A percentile compares a stretch with the other conserved stretches of the same genome.
Evolutionary conservation across 2,888 invertebrate genomes (phyloP).

Genomic region (Crematogaster levior): DNA sequence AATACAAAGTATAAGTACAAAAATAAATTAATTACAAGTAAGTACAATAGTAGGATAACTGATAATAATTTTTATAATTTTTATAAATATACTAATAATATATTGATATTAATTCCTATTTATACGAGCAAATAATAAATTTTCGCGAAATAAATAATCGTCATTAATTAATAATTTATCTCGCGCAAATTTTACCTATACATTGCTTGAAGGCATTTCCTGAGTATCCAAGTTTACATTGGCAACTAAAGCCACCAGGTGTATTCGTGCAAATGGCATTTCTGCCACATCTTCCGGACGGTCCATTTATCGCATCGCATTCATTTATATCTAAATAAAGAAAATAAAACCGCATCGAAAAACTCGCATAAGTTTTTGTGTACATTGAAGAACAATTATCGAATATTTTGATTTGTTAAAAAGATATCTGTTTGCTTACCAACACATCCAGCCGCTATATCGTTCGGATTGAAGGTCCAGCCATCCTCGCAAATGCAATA

Average conservation of each 20-base stretch:
- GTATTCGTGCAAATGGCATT: constrained; percentile 93
- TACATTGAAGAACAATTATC: neutral
- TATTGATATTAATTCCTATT: too few relatives aligned
- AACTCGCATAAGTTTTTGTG: neutral
- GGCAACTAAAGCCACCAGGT: constrained; percentile 92
- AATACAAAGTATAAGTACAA: neutral
- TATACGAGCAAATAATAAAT: neutral
- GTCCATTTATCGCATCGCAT: constrained; percentile 92
- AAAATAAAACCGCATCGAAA: constrained; percentile 23
- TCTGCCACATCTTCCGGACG: constrained; percentile 93
- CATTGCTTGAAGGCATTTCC: constrained; percentile 95
- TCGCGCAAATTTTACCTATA: constrained; percentile 83
- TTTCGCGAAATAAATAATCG: neutral
- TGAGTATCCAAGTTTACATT: constrained; percentile 94
- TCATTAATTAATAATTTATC: neutral
- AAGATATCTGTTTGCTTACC: constrained; percentile 83
- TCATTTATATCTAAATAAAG: constrained; percentile 92
- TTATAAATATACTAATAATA: neutral
- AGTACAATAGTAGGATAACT: neutral
- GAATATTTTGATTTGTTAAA: neutral
- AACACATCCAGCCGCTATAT: constrained; percentile 95
- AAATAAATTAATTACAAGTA: neutral
- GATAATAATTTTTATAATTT: neutral
- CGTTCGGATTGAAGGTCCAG: constrained; percentile 96
- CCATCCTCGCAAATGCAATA: constrained; percentile 97